Percentiles rank a stretch among this genome's conserved stretches.
Conservation (phyloP, 2,888 invertebrate species). For the Thera obeliscata region DNA sequence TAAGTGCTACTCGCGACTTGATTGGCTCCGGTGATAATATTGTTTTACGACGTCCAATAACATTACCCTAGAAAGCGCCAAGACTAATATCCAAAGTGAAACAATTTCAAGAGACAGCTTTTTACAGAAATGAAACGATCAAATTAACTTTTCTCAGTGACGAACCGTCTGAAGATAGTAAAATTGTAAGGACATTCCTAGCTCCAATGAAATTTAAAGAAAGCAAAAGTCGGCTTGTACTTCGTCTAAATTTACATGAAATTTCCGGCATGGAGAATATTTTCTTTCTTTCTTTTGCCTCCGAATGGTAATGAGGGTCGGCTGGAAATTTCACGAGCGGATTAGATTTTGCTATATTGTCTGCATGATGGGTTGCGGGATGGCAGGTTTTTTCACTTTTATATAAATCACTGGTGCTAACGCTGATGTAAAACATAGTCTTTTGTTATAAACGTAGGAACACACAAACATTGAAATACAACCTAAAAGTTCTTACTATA, state of each 20-base stretch:
- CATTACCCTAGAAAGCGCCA: slow-evolving; percentile 13
- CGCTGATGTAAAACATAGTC: neutral
- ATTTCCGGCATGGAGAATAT: slow-evolving; percentile 72
- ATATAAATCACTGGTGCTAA: slow-evolving; percentile 4
- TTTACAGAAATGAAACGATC: slow-evolving; percentile 41
- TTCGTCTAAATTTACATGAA: slow-evolving; percentile 76
- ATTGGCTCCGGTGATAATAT: slow-evolving; percentile 18
- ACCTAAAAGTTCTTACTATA: too few species aligned
- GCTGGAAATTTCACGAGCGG: slow-evolving; percentile 70
- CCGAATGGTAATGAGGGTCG: slow-evolving; percentile 76
- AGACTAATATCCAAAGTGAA: slow-evolving; percentile 27
- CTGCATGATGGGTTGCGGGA: slow-evolving; percentile 16
- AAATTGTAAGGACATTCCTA: slow-evolving; percentile 49
- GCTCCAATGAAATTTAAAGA: slow-evolving; percentile 63
- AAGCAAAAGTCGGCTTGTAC: slow-evolving; percentile 63
- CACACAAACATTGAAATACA: neutral
- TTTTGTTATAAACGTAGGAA: neutral
- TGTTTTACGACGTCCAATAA: slow-evolving; percentile 25
- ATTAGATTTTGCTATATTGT: slow-evolving; percentile 62
- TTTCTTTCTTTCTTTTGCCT: slow-evolving; percentile 66
- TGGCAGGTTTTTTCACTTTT: slow-evolving; percentile 3
- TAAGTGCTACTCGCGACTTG: slow-evolving; percentile 4
- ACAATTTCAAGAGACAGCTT: slow-evolving; percentile 32
- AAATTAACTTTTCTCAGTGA: slow-evolving; percentile 55
- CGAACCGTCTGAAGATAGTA: slow-evolving; percentile 59